Evolutionary conservation across 2,888 invertebrate species (phyloP), one percentile per base, ranked within the genome.

Genomic region (Melieria crassipennis): DNA sequence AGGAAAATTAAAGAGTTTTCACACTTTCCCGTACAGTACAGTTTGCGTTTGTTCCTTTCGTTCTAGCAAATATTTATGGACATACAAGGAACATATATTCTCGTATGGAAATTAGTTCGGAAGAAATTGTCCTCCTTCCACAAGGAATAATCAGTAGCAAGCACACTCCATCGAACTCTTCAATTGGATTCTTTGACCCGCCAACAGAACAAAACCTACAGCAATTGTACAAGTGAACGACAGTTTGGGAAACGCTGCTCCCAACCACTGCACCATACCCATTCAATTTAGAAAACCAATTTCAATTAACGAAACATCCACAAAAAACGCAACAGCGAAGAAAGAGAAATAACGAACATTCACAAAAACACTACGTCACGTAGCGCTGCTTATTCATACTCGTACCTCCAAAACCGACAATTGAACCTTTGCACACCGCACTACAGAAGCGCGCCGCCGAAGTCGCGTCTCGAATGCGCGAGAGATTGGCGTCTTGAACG

Each of bases 371-470:
- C 30, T 30, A 30, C 30, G 30, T 30, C 30, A 30, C 30, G 30
- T 30, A 30, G 30, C 30, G 30, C 30, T 30, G 30, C 30, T 30
- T 30, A 30, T 30, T 30, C 30, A 30, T 30, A 30, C 30, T 16
- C 46, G 43, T 60, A 65, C 58, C 58, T 45, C 43, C 42, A 50
- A 48, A 68, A 47, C 66, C 57, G 58, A 11, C 58, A 13, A 13
- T 55, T 52, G 55, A 10, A 65, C 45, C 56, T 73, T 75, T 76
- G 71, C 75, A 71, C 76, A 70, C 75, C 67, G 45, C 65, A 63
- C 75, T 42, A 69, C 47, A 45, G 13, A 61, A 30, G 42, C 58
- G 13, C 6, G 46, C 43, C 16, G 52, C 45, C 64, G 43, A 52
- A 10, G 43, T 45, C 13, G 45, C 9, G 42, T 30, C 30, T 30